A percentile compares a stretch with the other conserved stretches of the same genome.
phyloP scores from a whole-genome alignment of 2,888 invertebrate species.

The Agrypnus murinus region DNA sequence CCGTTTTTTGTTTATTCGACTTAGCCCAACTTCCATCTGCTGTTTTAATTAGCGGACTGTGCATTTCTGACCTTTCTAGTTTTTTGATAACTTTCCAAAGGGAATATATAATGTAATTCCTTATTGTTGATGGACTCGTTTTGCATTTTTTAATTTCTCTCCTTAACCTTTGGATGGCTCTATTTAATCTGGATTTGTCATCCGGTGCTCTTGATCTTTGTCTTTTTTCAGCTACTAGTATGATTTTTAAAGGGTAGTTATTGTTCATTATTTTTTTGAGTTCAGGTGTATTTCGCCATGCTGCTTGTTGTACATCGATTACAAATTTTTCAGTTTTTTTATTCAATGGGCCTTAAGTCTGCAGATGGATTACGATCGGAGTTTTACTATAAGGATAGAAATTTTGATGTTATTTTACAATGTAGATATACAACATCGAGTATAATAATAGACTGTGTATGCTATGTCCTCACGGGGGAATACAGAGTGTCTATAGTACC shows the following conservation, averaged over 20 bases:
- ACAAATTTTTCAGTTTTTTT: slow-evolving; percentile 18
- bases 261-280: slow-evolving; percentile 17
- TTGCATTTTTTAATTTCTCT: slow-evolving; percentile 7
- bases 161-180: slow-evolving; percentile 38
- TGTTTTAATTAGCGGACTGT: slow-evolving; percentile 11
- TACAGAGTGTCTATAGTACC: too few species aligned
- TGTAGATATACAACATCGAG: too few species aligned
- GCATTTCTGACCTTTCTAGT: too few species aligned
- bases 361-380: too few species aligned
- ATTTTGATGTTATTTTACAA: too few species aligned
- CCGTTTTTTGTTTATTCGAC: too few species aligned
- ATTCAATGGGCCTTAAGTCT: slow-evolving; percentile 18
- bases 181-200: slow-evolving; percentile 48
- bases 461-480: too few species aligned
- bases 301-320: slow-evolving; percentile 23
- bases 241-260: slow-evolving; percentile 4
- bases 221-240: slow-evolving; percentile 16
- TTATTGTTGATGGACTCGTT: slow-evolving; percentile 5
- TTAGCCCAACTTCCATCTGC: not conserved
- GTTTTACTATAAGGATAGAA: too few species aligned
- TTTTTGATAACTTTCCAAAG: too few species aligned
- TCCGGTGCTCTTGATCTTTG: slow-evolving; percentile 25
- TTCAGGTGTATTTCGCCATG: slow-evolving; percentile 23
- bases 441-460: too few species aligned
- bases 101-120: not conserved